Conservation (phyloP, 1,140 invertebrate species). For the Pseudomyrmex gracilis region DNA sequence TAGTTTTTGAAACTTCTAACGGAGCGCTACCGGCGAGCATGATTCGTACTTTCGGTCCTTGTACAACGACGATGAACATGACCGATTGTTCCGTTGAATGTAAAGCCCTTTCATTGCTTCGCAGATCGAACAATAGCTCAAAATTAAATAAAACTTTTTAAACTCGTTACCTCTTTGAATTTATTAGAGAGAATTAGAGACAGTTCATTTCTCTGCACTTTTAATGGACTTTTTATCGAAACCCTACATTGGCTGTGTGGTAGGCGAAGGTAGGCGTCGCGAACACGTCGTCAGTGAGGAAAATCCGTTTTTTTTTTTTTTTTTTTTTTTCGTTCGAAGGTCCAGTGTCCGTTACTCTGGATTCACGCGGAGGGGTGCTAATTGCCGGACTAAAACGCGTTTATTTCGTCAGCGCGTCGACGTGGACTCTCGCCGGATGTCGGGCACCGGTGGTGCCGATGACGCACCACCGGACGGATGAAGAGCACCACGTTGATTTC, state of each 20-base stretch:
- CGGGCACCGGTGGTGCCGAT: slow-evolving; percentile 19
- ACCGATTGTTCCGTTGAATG: no score
- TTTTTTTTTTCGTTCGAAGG: neutral
- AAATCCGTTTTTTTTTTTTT: slow-evolving; percentile 38
- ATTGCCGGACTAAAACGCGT: slow-evolving; percentile 66
- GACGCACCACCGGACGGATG: slow-evolving; percentile 27
- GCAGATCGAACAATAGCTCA: no score
- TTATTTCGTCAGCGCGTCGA: slow-evolving; percentile 25
- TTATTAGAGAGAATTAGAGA: neutral
- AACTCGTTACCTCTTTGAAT: no score
- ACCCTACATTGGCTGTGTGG: neutral
- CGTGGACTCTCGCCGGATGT: slow-evolving; percentile 7
- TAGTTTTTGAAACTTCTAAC: slow-evolving; percentile 45
- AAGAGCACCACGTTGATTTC: slow-evolving; percentile 63
- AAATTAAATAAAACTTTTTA: no score
- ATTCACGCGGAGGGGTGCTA: slow-evolving; percentile 19
- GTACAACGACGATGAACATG: neutral
- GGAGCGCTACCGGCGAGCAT: slow-evolving; percentile 1
- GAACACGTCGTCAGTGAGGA: slow-evolving; percentile 60
- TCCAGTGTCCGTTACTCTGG: slow-evolving; percentile 30
- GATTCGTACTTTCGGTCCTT: slow-evolving; percentile 13
- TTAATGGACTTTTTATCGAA: neutral
- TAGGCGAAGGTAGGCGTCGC: neutral
- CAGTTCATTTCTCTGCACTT: neutral
- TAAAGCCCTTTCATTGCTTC: no score